A percentile compares a stretch with the other conserved stretches of the same genome.
Evolutionary conservation across 1,140 invertebrate genomes (phyloP).

Genomic region (Wiebesia pumilae): DNA sequence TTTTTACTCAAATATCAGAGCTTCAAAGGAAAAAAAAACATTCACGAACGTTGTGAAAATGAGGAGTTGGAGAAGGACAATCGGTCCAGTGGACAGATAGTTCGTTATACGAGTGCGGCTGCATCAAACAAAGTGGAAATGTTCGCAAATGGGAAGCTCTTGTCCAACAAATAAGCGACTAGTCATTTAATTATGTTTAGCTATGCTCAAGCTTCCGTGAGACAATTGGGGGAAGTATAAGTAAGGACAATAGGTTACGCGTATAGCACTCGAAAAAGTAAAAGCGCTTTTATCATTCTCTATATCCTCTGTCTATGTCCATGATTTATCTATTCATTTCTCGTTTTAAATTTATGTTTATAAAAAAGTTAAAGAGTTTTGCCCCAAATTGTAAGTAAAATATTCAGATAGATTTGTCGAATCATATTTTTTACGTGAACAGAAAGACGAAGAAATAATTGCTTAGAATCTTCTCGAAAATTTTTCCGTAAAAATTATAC

Average conservation of each 20-base stretch:
- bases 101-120: constrained; percentile 17
- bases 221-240: constrained; percentile 26
- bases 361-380: neutral
- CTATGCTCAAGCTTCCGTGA: neutral
- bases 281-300: neutral
- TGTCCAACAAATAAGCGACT: neutral
- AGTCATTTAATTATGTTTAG: neutral
- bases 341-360: neutral
- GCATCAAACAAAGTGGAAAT: constrained; percentile 43
- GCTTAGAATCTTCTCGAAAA: too few relatives aligned
- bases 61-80: neutral
- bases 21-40: neutral
- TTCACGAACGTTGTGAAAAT: neutral
- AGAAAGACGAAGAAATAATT: too few relatives aligned
- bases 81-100: constrained; percentile 4
- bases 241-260: too few relatives aligned
- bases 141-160: constrained; percentile 33
- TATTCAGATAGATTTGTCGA: too few relatives aligned
- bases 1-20: constrained; percentile 10
- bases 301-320: neutral
- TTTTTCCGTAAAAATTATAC: too few relatives aligned
- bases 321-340: neutral
- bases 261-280: neutral
- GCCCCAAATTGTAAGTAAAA: too few relatives aligned
- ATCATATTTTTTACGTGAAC: too few relatives aligned